These are phyloP conservation scores for Scaptodrosophila latifasciaeformis DNA, from an alignment of 2,888 invertebrate species.

Conservation along the genomic window DNA sequence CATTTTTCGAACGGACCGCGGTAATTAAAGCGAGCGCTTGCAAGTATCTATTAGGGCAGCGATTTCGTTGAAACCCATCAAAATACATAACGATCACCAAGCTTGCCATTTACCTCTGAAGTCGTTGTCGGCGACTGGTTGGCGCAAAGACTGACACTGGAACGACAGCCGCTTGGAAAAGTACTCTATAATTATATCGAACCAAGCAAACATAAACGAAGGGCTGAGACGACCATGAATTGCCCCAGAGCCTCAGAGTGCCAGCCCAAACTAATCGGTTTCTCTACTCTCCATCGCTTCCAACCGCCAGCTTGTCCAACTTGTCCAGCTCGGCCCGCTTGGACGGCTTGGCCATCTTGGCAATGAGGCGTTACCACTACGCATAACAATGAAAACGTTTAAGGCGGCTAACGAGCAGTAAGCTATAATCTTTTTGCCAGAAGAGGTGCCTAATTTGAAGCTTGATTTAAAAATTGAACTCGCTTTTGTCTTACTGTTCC, in stretches of 20 bases:
- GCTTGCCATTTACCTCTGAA: no score
- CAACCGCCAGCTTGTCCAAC: no score
- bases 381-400: slow-evolving; percentile 69
- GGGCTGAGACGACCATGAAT: slow-evolving; percentile 28
- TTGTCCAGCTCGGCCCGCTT: no score
- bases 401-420: slow-evolving; percentile 62
- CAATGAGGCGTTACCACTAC: slow-evolving; percentile 56
- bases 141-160: slow-evolving; percentile 21
- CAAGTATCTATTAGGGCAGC: slow-evolving; percentile 57
- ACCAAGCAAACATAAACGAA: slow-evolving; percentile 58
- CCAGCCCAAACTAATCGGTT: slow-evolving; percentile 8
- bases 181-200: slow-evolving; percentile 55
- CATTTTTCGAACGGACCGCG: slow-evolving; percentile 68
- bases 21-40: slow-evolving; percentile 60
- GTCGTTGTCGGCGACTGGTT: background rate
- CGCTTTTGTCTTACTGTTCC: background rate
- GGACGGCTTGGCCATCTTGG: no score
- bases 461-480: background rate
- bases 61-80: slow-evolving; percentile 69
- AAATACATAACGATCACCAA: slow-evolving; percentile 32
- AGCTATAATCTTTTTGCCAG: slow-evolving; percentile 51
- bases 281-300: no score
- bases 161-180: slow-evolving; percentile 31
- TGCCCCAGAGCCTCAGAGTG: slow-evolving; percentile 10
- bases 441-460: background rate